Conservation (phyloP, 2,113 vertebrate species). For the Cervus canadensis region DNA sequence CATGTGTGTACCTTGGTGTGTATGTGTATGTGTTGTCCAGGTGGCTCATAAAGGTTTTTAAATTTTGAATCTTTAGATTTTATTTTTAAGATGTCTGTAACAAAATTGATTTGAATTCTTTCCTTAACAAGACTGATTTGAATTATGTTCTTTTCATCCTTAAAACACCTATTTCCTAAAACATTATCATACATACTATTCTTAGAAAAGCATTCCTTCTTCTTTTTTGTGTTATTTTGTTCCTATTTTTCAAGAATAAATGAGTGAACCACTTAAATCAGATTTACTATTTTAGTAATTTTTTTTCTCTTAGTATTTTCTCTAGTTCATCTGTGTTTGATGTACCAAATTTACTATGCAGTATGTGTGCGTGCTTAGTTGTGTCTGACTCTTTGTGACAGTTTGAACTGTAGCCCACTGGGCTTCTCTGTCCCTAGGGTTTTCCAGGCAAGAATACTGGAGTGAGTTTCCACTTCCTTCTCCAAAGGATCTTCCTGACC, state of each 20-base stretch:
- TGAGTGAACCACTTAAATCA: neutral
- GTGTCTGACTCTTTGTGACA: neutral
- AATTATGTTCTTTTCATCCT: neutral
- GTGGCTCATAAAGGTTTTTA: neutral
- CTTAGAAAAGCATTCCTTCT: neutral
- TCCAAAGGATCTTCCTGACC: neutral
- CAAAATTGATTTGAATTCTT: neutral
- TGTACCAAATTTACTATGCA: neutral
- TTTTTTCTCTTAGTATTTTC: neutral
- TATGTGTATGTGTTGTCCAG: neutral
- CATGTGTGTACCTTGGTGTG: neutral
- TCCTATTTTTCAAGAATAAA: neutral
- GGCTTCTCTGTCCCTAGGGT: neutral
- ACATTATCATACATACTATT: neutral
- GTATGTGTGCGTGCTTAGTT: neutral
- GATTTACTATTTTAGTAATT: neutral
- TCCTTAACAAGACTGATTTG: neutral
- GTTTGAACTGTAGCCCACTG: neutral
- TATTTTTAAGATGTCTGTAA: neutral
- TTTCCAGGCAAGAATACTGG: neutral
- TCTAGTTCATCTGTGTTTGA: neutral
- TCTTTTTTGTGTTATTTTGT: neutral
- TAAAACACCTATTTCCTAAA: neutral
- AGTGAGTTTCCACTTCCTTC: neutral
- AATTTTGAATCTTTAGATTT: conserved; percentile 29